Base-by-base conservation (phyloP, 2,113 vertebrate species). In the Rhea pennata region DNA sequence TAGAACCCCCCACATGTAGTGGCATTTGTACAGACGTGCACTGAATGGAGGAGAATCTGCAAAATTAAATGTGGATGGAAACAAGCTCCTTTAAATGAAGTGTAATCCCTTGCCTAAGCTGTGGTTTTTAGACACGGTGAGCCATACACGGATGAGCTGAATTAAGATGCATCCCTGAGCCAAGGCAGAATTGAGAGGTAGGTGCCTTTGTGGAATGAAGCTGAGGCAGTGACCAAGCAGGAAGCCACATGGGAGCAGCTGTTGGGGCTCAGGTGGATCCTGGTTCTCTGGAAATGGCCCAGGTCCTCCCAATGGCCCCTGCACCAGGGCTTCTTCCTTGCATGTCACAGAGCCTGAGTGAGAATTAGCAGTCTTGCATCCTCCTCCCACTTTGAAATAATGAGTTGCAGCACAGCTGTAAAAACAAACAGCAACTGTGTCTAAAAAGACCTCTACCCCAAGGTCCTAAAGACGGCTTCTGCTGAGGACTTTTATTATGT, bases 21-120 rank as follows among this genome's bases (percentile, higher is more conserved):
- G 5, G 15, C 15, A 10, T 62, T 72, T 80, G 24, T 36, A 17
- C 31, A 70, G 72, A 73, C 65, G 21, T 16, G 16, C 65, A 26
- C 21, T 89, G 73, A 83, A 79, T 92, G 91, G 91, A 95, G 87
- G 75, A 94, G 84, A 95, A 85, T 42, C 77, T 73, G 29, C 67
- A 46, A 10, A 82, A 51, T 29, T 2, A 14, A 24, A 83, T 26
- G 50, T 27, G 59, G 80, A 53, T 39, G 26, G 36, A 61, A 88
- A 12, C 19, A 22, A 29, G 12, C 51, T 77, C 51, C 74, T 87
- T 64, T 48, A 51, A 27, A 2, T 59, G 9, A 16, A 0, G 3
- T 33, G 23, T 12, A 26, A 26, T 56, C 62, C 51, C 19, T 59
- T 2, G 13, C 66, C 29, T 70, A 4, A 50, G 10, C 50, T 48